A percentile compares a stretch with the other conserved stretches of the same genome.
Evolutionary conservation across 2,797 vertebrate species (phyloP).

Genomic region (Parotocinclus haroldoi): DNA sequence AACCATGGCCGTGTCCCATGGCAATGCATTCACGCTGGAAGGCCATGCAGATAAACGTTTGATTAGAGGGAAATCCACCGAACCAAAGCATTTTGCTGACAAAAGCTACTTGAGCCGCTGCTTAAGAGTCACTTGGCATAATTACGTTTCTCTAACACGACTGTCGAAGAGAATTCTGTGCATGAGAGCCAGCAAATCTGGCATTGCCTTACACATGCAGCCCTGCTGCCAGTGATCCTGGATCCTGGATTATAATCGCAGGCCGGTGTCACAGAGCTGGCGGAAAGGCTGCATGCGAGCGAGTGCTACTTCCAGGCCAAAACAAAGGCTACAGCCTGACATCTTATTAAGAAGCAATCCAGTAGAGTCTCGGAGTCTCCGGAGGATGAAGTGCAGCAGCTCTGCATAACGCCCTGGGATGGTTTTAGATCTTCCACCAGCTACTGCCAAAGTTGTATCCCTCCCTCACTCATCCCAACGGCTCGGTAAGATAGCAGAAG

Average conservation of each 20-base stretch:
- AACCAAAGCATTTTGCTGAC: too few relatives aligned
- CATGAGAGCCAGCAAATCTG: not conserved
- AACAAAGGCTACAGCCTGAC: constrained; percentile 32
- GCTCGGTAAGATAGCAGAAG: too few relatives aligned
- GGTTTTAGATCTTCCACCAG: too few relatives aligned
- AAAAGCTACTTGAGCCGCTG: not conserved
- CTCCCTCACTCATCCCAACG: too few relatives aligned
- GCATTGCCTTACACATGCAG: constrained; percentile 45
- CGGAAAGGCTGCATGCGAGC: not conserved
- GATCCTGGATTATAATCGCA: constrained; percentile 66
- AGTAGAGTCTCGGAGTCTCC: constrained; percentile 14
- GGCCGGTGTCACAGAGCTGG: constrained; percentile 51
- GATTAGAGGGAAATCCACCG: too few relatives aligned
- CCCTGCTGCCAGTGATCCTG: constrained; percentile 64
- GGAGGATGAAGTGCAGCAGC: constrained; percentile 24
- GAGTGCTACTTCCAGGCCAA: not conserved
- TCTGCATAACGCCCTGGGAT: too few relatives aligned
- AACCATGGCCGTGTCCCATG: too few relatives aligned
- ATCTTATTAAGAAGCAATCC: constrained; percentile 47
- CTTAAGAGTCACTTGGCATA: not conserved
- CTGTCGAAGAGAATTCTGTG: constrained; percentile 2
- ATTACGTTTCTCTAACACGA: not conserved
- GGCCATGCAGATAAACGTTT: too few relatives aligned
- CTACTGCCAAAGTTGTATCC: too few relatives aligned
- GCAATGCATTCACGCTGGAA: too few relatives aligned